Percentiles rank a stretch among this genome's conserved stretches.
Conservation (phyloP, 1,140 invertebrate species). For the Probaryconus sp. region DNA sequence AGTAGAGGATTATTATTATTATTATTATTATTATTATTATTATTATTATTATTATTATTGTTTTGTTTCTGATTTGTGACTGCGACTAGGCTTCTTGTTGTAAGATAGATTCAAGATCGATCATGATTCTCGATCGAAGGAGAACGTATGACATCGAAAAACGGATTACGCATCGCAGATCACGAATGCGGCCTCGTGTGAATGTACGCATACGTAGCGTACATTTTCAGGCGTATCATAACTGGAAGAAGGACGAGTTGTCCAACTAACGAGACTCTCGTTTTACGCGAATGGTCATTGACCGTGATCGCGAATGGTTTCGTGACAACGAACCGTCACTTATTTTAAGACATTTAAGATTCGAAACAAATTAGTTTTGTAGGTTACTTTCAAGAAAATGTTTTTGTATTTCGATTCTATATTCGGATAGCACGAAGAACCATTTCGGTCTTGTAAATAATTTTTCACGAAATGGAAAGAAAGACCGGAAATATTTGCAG, state of each 20-base stretch:
- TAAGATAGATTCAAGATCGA: slow-evolving; percentile 53
- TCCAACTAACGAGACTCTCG: slow-evolving; percentile 14
- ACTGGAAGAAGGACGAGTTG: slow-evolving; percentile 21
- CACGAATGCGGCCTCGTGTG: slow-evolving; percentile 26
- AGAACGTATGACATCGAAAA: slow-evolving; percentile 54
- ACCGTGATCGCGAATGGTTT: slow-evolving; percentile 54
- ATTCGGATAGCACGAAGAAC: too few relatives aligned
- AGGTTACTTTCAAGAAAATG: too few relatives aligned
- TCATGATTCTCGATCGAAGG: slow-evolving; percentile 43
- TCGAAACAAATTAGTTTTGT: neutral
- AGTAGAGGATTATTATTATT: too few relatives aligned
- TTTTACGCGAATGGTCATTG: slow-evolving; percentile 47
- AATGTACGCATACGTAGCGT: slow-evolving; percentile 26
- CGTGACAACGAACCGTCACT: slow-evolving; percentile 46
- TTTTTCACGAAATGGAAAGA: too few relatives aligned
- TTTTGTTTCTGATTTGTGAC: too few relatives aligned
- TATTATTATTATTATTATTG: too few relatives aligned
- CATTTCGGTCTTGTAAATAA: too few relatives aligned
- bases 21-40: too few relatives aligned
- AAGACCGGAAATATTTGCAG: too few relatives aligned
- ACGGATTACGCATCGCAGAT: slow-evolving; percentile 50
- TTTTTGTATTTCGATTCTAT: too few relatives aligned
- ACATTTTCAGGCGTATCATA: slow-evolving; percentile 48
- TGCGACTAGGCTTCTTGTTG: too few relatives aligned
- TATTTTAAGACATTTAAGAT: slow-evolving; percentile 4